phyloP scores from a whole-genome alignment of 2,888 invertebrate genomes.

The Cecidostiba fungosa region DNA sequence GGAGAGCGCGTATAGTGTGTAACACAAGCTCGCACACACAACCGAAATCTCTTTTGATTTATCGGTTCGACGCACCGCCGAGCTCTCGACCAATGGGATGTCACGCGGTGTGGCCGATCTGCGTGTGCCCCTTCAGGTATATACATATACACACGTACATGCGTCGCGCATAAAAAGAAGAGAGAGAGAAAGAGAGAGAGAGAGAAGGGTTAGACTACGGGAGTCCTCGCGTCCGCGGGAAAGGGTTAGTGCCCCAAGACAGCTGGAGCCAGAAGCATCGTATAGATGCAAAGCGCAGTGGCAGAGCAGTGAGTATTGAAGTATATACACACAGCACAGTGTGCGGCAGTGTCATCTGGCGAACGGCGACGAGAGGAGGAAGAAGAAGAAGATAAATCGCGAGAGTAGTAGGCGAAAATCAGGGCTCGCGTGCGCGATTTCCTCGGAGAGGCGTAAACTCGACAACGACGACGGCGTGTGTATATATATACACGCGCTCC shows the following conservation, averaged over 20 bases:
- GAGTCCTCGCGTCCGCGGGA: conserved; percentile 37
- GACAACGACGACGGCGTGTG: background rate
- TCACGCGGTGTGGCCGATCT: conserved; percentile 27
- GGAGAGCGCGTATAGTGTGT: conserved; percentile 31
- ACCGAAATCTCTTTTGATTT: conserved; percentile 64
- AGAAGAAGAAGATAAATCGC: conserved; percentile 48
- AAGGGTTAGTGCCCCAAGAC: conserved; percentile 63
- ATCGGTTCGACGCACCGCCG: conserved; percentile 56
- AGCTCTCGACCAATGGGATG: conserved; percentile 57
- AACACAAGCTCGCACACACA: conserved; percentile 52
- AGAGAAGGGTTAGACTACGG: conserved; percentile 35
- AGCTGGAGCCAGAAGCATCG: conserved; percentile 53
- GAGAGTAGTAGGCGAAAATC: background rate
- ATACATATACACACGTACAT: conserved; percentile 28
- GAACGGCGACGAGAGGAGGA: background rate
- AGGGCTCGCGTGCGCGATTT: conserved; percentile 45
- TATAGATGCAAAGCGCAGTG: conserved; percentile 42
- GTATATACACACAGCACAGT: too few relatives aligned
- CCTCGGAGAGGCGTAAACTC: conserved; percentile 36
- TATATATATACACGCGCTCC: conserved; percentile 50
- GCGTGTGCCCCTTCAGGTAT: conserved; percentile 25
- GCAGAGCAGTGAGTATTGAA: background rate
- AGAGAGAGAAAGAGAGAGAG: conserved; percentile 27
- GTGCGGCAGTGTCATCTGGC: conserved; percentile 33
- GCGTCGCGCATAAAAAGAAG: conserved; percentile 6